Evolutionary conservation across 2,888 invertebrate species (phyloP).

Genomic region (Loripinus fragilis): DNA sequence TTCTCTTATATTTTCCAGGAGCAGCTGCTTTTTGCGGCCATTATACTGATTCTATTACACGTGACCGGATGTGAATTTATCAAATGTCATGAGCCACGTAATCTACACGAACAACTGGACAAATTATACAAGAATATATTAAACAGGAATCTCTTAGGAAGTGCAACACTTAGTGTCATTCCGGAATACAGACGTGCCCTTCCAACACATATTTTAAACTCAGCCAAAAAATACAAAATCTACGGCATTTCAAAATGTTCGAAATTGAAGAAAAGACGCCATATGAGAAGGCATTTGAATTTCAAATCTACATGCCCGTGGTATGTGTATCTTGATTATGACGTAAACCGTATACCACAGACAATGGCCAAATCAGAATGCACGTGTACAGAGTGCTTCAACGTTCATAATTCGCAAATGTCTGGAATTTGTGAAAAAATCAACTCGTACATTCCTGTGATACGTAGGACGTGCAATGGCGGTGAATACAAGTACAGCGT

Average conservation of each 20-base stretch:
- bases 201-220: neutral
- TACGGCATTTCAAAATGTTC: neutral
- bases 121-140: neutral
- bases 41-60: neutral
- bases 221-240: neutral
- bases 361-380: slow-evolving; percentile 2
- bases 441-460: neutral
- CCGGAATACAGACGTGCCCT: neutral
- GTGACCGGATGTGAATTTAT: neutral
- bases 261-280: neutral
- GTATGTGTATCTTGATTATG: neutral
- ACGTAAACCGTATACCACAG: slow-evolving; percentile 1
- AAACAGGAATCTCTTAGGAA: neutral
- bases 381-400: neutral
- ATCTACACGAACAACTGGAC: neutral
- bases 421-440: neutral
- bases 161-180: neutral
- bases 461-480: neutral
- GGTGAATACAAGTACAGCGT: slow-evolving; percentile 26
- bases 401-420: neutral
- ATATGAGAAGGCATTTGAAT: neutral
- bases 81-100: neutral
- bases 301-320: neutral
- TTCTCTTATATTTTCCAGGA: too few relatives aligned
- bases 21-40: too few relatives aligned